Percentiles rank a stretch among this genome's conserved stretches.
Conservation (phyloP, 2,113 vertebrate genomes). For the Acrocephalus arundinaceus region DNA sequence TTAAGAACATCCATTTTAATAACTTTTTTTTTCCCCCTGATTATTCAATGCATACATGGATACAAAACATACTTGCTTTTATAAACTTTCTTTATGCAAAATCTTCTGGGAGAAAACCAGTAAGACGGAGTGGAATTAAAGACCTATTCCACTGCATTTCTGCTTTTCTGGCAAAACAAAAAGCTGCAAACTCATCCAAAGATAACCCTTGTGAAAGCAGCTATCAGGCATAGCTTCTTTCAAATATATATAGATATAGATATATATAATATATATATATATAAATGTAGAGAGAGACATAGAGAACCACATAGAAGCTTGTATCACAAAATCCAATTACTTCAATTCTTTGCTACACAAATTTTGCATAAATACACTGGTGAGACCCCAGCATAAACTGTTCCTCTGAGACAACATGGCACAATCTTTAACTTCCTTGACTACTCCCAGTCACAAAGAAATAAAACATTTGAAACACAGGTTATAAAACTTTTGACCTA, state of each 20-base stretch:
- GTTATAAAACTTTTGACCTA: neutral
- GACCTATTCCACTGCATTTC: neutral
- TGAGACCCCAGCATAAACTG: neutral
- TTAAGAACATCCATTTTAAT: neutral
- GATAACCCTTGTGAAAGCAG: neutral
- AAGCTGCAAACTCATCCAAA: neutral
- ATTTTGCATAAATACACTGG: neutral
- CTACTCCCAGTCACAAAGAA: neutral
- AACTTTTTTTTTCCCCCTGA: neutral
- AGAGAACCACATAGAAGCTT: rapidly evolving
- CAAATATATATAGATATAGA: no score
- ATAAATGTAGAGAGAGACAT: rapidly evolving
- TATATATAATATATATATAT: rapidly evolving
- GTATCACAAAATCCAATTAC: neutral
- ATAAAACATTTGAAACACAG: neutral
- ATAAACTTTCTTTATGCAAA: neutral
- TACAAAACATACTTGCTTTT: neutral
- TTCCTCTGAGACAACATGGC: neutral
- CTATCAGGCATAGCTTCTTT: neutral
- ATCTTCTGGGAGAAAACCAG: neutral
- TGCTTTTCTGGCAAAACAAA: neutral
- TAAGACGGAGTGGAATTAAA: neutral
- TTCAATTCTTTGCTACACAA: neutral
- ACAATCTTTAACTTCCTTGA: neutral
- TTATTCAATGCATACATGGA: neutral